phyloP scores from a whole-genome alignment of 92 coral and sea anemone genomes.

The Actinostola sp. region DNA sequence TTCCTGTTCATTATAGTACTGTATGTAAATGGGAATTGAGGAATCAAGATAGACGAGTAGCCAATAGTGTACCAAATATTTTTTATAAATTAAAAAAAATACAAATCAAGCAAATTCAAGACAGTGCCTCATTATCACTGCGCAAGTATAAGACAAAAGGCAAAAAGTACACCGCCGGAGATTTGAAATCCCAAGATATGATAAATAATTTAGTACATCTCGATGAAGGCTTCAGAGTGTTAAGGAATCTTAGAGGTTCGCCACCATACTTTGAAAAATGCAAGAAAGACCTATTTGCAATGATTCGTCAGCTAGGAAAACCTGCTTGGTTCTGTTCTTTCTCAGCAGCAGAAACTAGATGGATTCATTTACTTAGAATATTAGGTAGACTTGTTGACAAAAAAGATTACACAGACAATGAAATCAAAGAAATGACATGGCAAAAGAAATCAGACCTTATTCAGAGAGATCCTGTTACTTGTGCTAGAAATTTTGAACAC shows the following conservation, averaged over 20 bases:
- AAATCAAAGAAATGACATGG: slow-evolving; percentile 62
- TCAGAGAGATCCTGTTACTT: slow-evolving; percentile 69
- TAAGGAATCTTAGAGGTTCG: slow-evolving; percentile 61
- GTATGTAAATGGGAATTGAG: slow-evolving; percentile 70
- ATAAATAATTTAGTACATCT: slow-evolving; percentile 60
- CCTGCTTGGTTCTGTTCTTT: slow-evolving; percentile 78
- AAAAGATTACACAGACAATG: slow-evolving; percentile 52
- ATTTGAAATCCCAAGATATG: slow-evolving; percentile 42
- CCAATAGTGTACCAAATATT: slow-evolving; percentile 67
- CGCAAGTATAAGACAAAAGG: slow-evolving; percentile 73
- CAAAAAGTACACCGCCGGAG: slow-evolving; percentile 75
- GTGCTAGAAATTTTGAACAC: slow-evolving; percentile 76
- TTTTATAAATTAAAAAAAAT: slow-evolving; percentile 75
- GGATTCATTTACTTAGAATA: slow-evolving; percentile 62
- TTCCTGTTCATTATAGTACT: slow-evolving; percentile 56
- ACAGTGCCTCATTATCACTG: slow-evolving; percentile 51
- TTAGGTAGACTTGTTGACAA: slow-evolving; percentile 62
- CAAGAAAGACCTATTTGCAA: slow-evolving; percentile 71
- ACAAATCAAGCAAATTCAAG: slow-evolving; percentile 74
- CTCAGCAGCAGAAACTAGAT: slow-evolving; percentile 82
- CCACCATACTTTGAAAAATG: slow-evolving; percentile 74
- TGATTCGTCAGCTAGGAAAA: slow-evolving; percentile 74
- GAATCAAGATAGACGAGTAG: slow-evolving; percentile 62
- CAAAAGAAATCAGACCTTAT: slow-evolving; percentile 72
- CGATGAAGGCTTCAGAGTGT: slow-evolving; percentile 85